Evolutionary conservation across 1,140 invertebrate genomes (phyloP).

Genomic region (Brachionus plicatilis): DNA sequence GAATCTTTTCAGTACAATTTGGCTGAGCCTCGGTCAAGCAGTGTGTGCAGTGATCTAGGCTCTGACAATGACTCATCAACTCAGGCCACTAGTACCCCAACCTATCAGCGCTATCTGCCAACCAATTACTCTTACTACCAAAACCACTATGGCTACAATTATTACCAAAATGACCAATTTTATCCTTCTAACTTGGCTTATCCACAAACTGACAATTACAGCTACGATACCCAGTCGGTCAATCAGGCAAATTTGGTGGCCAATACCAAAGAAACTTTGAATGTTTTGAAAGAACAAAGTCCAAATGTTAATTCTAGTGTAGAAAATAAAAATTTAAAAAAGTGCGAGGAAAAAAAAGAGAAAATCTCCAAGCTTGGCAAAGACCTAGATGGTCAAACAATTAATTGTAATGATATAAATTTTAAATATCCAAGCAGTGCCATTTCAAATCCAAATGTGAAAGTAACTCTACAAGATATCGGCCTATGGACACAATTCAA

Average conservation of each 20-base stretch:
- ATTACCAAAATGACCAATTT: background rate
- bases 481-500: conserved; percentile 97
- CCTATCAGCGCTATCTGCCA: conserved; percentile 9
- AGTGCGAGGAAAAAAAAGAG: background rate
- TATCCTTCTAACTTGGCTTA: background rate
- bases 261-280: too few relatives aligned
- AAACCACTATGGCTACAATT: background rate
- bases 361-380: background rate
- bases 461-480: conserved; percentile 46
- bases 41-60: conserved; percentile 1
- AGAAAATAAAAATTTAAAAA: background rate
- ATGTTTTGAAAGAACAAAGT: background rate
- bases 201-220: background rate
- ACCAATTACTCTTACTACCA: background rate
- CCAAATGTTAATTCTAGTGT: background rate
- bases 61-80: background rate
- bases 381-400: background rate
- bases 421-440: conserved; percentile 17
- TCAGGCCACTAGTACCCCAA: background rate
- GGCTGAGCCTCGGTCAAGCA: background rate
- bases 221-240: background rate
- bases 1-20: background rate
- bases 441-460: conserved; percentile 20
- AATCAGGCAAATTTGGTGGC: background rate
- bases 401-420: conserved; percentile 12